Conservation (phyloP, 2,113 vertebrate genomes). For the Perca fluviatilis region DNA sequence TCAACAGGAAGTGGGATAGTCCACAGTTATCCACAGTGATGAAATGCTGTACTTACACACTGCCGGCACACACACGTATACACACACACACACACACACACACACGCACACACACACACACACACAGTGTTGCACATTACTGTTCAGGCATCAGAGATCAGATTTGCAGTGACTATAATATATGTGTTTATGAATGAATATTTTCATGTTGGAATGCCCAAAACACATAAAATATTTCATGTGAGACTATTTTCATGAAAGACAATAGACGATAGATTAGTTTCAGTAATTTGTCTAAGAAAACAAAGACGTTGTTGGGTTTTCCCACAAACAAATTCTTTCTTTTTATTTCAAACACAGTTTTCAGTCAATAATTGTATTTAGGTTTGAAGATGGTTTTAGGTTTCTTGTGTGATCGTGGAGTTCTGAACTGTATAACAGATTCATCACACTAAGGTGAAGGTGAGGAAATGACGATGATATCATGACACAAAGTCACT, state of each 20-base stretch:
- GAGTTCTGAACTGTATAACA: too few relatives aligned
- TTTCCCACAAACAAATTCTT: background rate
- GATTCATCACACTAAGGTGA: background rate
- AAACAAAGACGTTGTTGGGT: too few relatives aligned
- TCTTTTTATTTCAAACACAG: background rate
- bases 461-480: background rate
- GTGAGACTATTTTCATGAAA: too few relatives aligned
- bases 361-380: too few relatives aligned
- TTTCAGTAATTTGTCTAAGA: too few relatives aligned
- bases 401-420: too few relatives aligned
- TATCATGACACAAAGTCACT: background rate
- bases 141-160: background rate
- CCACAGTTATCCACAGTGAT: background rate
- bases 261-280: too few relatives aligned
- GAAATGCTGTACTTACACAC: constrained; percentile 58
- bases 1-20: constrained; percentile 51
- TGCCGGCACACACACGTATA: background rate
- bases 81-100: too few relatives aligned
- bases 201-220: background rate
- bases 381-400: background rate
- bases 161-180: background rate
- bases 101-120: background rate
- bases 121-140: background rate
- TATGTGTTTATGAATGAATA: background rate
- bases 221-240: background rate